phyloP scores from a whole-genome alignment of 2,113 vertebrate genomes.

The Oophaga pumilio region DNA sequence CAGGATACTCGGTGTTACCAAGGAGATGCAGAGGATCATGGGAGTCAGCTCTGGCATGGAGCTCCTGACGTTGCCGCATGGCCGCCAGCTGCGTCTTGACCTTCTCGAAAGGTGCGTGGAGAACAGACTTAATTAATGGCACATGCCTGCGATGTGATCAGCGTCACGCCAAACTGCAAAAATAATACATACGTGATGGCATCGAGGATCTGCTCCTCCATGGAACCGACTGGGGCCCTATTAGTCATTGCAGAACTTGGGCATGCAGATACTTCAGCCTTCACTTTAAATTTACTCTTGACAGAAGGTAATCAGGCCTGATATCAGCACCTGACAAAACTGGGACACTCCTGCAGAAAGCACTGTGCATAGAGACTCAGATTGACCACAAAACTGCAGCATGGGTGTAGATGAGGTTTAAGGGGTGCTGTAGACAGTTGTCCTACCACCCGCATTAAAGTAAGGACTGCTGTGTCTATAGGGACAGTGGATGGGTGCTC shows the following conservation, averaged over 20 bases:
- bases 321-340: no score
- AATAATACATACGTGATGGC: background rate
- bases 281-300: background rate
- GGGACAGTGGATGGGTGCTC: no score
- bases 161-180: background rate
- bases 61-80: slow-evolving; percentile 94
- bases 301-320: no score
- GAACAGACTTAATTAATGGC: background rate
- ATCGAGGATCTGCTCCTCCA: background rate
- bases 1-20: slow-evolving; percentile 90
- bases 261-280: background rate
- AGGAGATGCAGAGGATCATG: slow-evolving; percentile 94
- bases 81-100: slow-evolving; percentile 94
- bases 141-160: background rate
- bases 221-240: background rate
- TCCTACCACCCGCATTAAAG: no score
- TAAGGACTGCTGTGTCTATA: no score
- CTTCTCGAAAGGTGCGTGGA: slow-evolving; percentile 88
- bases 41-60: slow-evolving; percentile 95
- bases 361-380: no score
- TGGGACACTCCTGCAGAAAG: no score
- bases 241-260: background rate
- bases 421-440: no score
- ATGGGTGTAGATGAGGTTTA: no score
- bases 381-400: no score